Evolutionary conservation across 1,140 invertebrate species (phyloP), one percentile per base, ranked within the genome.

Genomic region (Drosophila subpulchrella): DNA sequence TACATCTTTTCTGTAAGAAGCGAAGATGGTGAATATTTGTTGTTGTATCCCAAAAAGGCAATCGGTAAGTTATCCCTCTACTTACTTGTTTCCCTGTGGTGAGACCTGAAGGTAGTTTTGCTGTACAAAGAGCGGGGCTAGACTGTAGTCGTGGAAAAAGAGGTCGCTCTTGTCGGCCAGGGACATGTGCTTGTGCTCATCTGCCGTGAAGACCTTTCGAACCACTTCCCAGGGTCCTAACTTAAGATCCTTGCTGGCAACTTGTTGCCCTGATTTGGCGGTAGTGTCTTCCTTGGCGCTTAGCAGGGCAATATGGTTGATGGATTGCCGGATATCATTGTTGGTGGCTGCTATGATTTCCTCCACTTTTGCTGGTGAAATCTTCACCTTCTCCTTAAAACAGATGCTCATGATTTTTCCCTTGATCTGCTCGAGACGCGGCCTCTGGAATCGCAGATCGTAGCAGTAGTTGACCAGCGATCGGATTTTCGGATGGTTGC

Each of bases 71-170:
- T 0, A 4, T 10, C 8, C 10, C 6, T 0, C n/a, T 5, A 30
- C 68, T 93, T 93, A 96, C 96, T 94, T 95, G 34, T 95, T 94
- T 57, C 93, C 94, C 51, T 94, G 93, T 0, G 97, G 97, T 13
- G 92, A 84, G 0, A 96, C 96, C 54, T 94, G 94, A 0, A 97
- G 93, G 93, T 99, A 99, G 93, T 99, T 99, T 92, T 99, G 98
- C 91, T 99, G 98, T 0, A 99, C 97, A 93, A 99, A 99, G 17
- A 99, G 93, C 8, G 98, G 97, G 5, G 96, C 96, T 63, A 99
- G 95, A 86, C 95, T 98, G 93, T 99, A 99, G 93, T 99, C 99
- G 75, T 98, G 95, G 93, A 99, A 99, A 93, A 99, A 99, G 42
- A 99, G 93, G 89, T 97, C 96, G 48, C 95, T 96, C 93, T 98